Evolutionary conservation across 2,113 vertebrate species (phyloP).

Genomic region (Bubo bubo): DNA sequence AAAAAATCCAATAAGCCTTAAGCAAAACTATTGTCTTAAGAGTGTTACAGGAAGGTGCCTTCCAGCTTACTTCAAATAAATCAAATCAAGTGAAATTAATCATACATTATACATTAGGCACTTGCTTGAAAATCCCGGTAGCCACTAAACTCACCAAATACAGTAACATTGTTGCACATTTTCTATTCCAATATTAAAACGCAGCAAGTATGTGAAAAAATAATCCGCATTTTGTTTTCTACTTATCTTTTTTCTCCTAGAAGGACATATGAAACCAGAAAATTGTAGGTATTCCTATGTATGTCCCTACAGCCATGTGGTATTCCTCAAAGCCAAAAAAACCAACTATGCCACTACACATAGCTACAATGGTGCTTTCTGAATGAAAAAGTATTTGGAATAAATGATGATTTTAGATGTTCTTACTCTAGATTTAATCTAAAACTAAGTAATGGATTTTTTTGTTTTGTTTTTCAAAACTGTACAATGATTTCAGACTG

Average conservation of each 20-base stretch:
- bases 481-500: not conserved
- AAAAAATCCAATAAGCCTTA: not conserved
- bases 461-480: not conserved
- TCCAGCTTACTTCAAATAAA: constrained; percentile 43
- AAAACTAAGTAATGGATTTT: not conserved
- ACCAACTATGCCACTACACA: not conserved
- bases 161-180: not conserved
- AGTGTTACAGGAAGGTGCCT: not conserved
- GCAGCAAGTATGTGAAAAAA: not conserved
- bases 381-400: not conserved
- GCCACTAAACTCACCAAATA: not conserved
- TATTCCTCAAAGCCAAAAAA: not conserved
- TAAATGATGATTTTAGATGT: not conserved
- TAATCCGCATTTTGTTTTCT: not conserved
- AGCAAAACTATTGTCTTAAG: not conserved
- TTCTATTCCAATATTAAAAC: constrained; percentile 21
- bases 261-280: not conserved
- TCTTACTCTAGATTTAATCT: not conserved
- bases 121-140: constrained; percentile 13
- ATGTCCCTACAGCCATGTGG: not conserved
- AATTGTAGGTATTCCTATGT: not conserved
- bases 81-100: constrained; percentile 26
- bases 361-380: not conserved
- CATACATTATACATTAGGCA: constrained; percentile 22
- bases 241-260: not conserved